Evolutionary conservation across 2,888 invertebrate species (phyloP), one percentile per base, ranked within the genome.

Genomic region (Lacanobia wlatinum): DNA sequence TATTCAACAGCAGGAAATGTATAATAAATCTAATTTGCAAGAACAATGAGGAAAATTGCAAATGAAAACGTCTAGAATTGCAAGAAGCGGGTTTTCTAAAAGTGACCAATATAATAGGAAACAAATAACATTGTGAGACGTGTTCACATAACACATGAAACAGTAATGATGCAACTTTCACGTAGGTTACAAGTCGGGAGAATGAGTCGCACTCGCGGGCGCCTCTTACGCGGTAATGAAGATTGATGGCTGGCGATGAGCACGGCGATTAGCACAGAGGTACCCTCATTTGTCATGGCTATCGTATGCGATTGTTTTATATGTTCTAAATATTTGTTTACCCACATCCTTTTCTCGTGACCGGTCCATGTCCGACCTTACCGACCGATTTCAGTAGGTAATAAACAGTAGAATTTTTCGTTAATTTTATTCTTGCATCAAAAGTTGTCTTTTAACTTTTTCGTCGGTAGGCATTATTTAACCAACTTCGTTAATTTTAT

Each of bases 91-190:
- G 48, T 48, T 40, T n/a, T 43, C 18, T 58, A 40, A 63, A 66
- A 73, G 40, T 77, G 73, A 58, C 59, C 68, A 80, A 72, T 78
- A 64, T 67, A 78, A 73, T 75, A 75, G 76, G 73, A 84, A 77
- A 82, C 76, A 84, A 84, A 86, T 79, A 82, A 75, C 67, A 73
- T 72, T 84, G 81, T 76, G 59, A 71, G 76, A 72, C 78, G 56
- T 71, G 79, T 84, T 86, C 84, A 85, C 78, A 84, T 78, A 83
- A 87, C 84, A 84, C 84, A 85, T 87, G 87, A 88, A 90, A 88
- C 84, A 87, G 90, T 93, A 94, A 94, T 93, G 92, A 92, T 86
- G 91, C 90, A 91, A 94, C 95, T 96, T 96, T 96, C 96, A 91
- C 95, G 92, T 90, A 89, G 86, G 86, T 88, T 88, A 87, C 85